Percentiles rank a stretch among this genome's conserved stretches.
Conservation (phyloP, 2,888 invertebrate species). For the Eupelmus urozonus region DNA sequence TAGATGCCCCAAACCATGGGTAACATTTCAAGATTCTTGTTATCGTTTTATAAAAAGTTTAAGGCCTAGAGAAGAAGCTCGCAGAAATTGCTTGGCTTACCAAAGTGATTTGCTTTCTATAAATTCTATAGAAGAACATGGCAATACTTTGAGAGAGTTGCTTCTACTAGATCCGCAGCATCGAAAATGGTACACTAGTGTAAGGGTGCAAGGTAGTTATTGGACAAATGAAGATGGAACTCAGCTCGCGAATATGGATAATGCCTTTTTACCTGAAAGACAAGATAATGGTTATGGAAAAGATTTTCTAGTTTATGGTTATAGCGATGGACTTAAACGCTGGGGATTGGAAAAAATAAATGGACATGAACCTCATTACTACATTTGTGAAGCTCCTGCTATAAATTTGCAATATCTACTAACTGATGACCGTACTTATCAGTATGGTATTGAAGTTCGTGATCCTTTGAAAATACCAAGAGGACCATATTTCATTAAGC, state of each 20-base stretch:
- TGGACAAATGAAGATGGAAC: slow-evolving; percentile 94
- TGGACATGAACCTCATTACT: slow-evolving; percentile 87
- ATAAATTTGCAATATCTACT: slow-evolving; percentile 84
- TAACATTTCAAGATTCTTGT: slow-evolving; percentile 88
- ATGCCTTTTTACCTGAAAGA: slow-evolving; percentile 87
- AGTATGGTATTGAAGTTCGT: slow-evolving; percentile 90
- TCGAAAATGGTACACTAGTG: slow-evolving; percentile 91
- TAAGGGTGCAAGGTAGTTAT: slow-evolving; percentile 85
- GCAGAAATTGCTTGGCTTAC: slow-evolving; percentile 89
- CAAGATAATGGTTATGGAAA: slow-evolving; percentile 79
- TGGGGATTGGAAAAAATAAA: slow-evolving; percentile 92
- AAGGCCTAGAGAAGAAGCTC: slow-evolving; percentile 88
- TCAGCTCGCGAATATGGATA: slow-evolving; percentile 87
- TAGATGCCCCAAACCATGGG: slow-evolving; percentile 92
- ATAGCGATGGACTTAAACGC: slow-evolving; percentile 80
- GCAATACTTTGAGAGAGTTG: slow-evolving; percentile 90
- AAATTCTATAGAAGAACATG: slow-evolving; percentile 90
- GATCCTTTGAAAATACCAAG: slow-evolving; percentile 90
- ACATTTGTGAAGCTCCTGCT: slow-evolving; percentile 93
- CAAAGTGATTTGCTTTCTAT: slow-evolving; percentile 89
- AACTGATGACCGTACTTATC: slow-evolving; percentile 87
- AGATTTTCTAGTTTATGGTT: slow-evolving; percentile 88
- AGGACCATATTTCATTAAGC: slow-evolving; percentile 92
- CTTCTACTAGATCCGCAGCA: slow-evolving; percentile 90
- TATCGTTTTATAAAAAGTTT: slow-evolving; percentile 95